Conservation (phyloP, 2,113 vertebrate genomes). For the Apus apus region DNA sequence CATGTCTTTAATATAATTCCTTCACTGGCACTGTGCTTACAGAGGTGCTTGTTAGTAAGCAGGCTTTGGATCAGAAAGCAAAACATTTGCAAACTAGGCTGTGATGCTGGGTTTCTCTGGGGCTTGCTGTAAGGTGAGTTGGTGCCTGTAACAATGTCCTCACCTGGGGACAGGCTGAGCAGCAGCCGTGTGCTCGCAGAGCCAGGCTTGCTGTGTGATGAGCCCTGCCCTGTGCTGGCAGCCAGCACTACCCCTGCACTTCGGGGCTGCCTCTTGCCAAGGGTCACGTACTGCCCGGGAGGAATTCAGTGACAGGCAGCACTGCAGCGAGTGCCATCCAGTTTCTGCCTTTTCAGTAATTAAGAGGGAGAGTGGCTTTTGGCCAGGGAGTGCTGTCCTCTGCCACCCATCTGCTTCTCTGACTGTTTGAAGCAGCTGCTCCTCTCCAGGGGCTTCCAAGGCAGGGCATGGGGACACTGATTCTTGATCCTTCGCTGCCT, state of each 20-base stretch:
- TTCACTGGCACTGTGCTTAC: not conserved
- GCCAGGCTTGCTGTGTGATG: not conserved
- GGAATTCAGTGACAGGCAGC: not conserved
- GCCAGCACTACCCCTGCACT: not conserved
- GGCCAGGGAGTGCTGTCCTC: not conserved
- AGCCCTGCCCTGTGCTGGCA: not conserved
- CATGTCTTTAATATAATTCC: not conserved
- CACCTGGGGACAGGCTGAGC: not conserved
- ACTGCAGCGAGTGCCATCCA: not conserved
- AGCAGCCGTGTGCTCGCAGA: fast-evolving
- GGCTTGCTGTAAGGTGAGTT: not conserved
- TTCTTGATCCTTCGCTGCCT: not conserved
- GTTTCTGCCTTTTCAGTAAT: slow-evolving; percentile 3
- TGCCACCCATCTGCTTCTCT: slow-evolving; percentile 31
- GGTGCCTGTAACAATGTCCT: not conserved
- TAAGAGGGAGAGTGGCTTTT: not conserved
- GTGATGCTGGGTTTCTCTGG: not conserved
- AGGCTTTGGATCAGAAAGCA: not conserved
- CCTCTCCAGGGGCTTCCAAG: not conserved
- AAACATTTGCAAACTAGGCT: not conserved
- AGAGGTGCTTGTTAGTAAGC: not conserved
- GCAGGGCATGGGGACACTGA: not conserved
- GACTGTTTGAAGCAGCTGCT: not conserved
- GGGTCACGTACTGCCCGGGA: not conserved
- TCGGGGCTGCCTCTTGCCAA: not conserved